Evolutionary conservation across 2,888 invertebrate genomes (phyloP), one percentile per base, ranked within the genome.

Genomic region (Oscheius myriophilus): DNA sequence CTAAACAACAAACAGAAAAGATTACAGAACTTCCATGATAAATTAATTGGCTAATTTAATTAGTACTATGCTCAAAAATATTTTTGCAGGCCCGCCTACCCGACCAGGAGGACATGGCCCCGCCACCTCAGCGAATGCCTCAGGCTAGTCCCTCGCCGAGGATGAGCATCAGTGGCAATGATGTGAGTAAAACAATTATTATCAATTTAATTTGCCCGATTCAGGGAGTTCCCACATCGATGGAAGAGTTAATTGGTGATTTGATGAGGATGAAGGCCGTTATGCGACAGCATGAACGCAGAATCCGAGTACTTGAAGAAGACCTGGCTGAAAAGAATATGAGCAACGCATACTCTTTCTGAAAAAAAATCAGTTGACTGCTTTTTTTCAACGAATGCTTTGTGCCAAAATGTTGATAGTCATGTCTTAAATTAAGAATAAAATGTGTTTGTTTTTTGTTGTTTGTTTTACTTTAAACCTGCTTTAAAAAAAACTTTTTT

Each of bases 221-320:
- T 25, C 63, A 77, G 79, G 67, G 68, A 18, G 73, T 72, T 7
- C 80, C 80, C 11, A 68, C 70, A 25, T 75, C 71, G 23, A 80
- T 80, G 80, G 80, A 80, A 52, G 80, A 80, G 52, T 69, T 80
- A 26, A 52, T 80, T 21, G 72, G 68, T 9, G 83, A 83, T 55
- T 53, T 86, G 25, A 79, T 82, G 72, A 81, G 80, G 62, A 82
- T 86, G 82, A 87, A 86, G 71, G 73, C 79, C 12, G 76, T 86
- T 23, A 71, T 87, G 33, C 72, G 86, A 16, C 82, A 85, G 61
- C 86, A 86, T 64, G 86, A 86, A 63, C 70, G 86, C 11, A 71
- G 86, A 46, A 86, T 86, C 51, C 80, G 86, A 23, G 73, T 81
- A 58, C 75, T 87, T 42, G 86, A 86, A 61, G 86, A 86, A 45